phyloP scores from a whole-genome alignment of 2,797 vertebrate species.

The Spondyliosoma cantharus region DNA sequence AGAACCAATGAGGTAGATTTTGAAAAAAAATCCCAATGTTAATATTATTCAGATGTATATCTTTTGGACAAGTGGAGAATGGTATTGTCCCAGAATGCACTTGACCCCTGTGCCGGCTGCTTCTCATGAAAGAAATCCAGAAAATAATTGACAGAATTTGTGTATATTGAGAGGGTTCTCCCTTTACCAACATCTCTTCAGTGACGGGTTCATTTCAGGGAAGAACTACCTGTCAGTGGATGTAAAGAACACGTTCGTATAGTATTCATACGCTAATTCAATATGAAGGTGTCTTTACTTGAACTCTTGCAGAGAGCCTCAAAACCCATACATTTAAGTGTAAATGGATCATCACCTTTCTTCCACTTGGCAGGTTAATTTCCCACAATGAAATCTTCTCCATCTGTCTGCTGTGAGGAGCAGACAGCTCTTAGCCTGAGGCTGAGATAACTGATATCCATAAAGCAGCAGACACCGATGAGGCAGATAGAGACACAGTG shows the following conservation, averaged over 20 bases:
- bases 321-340: background rate
- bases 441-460: background rate
- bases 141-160: background rate
- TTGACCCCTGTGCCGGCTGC: background rate
- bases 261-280: background rate
- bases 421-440: background rate
- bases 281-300: background rate
- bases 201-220: background rate
- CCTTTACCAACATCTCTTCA: background rate
- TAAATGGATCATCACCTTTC: background rate
- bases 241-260: background rate
- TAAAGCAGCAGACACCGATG: background rate
- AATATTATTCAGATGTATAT: slow-evolving; percentile 48
- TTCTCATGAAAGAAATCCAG: background rate
- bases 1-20: slow-evolving; percentile 36
- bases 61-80: slow-evolving; percentile 10
- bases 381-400: background rate
- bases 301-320: background rate
- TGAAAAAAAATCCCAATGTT: slow-evolving; percentile 26
- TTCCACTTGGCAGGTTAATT: background rate
- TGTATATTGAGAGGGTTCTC: no score
- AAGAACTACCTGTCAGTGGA: background rate
- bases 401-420: background rate
- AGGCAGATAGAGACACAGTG: background rate
- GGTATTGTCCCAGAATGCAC: background rate